Evolutionary conservation across 2,888 invertebrate species (phyloP).

Genomic region (Schizaphis graminum): DNA sequence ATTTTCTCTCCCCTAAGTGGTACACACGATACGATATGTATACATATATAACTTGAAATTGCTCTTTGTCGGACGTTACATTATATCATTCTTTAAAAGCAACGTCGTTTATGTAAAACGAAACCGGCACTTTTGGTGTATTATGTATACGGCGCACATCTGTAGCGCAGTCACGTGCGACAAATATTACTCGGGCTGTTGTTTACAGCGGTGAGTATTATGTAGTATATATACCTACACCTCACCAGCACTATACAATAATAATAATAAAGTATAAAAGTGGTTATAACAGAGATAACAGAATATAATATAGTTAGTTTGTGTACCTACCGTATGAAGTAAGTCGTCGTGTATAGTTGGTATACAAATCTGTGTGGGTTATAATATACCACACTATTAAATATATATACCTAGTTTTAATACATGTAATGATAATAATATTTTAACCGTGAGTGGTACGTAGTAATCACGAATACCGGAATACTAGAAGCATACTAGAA

Average conservation of each 20-base stretch:
- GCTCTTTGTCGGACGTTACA: neutral
- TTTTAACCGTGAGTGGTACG: neutral
- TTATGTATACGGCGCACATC: neutral
- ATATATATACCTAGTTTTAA: neutral
- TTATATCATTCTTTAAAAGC: constrained; percentile 20
- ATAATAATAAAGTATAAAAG: constrained; percentile 4
- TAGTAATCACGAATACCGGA: neutral
- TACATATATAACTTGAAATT: neutral
- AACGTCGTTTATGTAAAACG: constrained; percentile 25
- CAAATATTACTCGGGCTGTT: neutral
- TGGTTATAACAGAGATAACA: neutral
- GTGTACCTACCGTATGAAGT: neutral
- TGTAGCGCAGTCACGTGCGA: constrained; percentile 1
- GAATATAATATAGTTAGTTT: neutral
- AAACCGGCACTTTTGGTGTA: constrained; percentile 22
- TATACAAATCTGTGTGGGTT: neutral
- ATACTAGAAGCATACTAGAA: neutral
- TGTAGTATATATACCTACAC: neutral
- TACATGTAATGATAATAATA: neutral
- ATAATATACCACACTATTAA: neutral
- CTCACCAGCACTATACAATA: neutral
- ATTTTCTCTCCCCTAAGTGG: neutral
- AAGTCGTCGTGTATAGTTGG: neutral
- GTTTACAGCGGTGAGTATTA: neutral
- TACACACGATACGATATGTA: neutral